Conservation (phyloP, 2,797 vertebrate genomes). For the Lagocephalus sceleratus region DNA sequence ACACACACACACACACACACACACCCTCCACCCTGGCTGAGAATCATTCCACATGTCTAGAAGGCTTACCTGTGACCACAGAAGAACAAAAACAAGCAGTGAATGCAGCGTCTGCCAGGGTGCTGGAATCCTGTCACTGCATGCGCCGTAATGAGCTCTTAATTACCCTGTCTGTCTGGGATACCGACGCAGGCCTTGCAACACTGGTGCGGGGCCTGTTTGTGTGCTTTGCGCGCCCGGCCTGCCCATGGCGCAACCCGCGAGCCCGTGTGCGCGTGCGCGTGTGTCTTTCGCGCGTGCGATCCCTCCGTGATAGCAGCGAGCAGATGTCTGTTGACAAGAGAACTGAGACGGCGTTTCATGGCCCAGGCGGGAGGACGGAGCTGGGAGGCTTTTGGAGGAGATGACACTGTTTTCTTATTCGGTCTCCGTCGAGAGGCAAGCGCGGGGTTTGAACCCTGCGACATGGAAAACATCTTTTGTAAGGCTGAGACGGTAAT, state of each 20-base stretch:
- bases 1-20: constrained; percentile 28
- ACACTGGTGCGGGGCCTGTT: constrained; percentile 49
- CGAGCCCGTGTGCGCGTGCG: constrained; percentile 10
- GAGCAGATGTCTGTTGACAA: constrained; percentile 62
- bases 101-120: constrained; percentile 62
- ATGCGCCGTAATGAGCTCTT: constrained; percentile 77
- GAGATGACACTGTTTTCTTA: constrained; percentile 57
- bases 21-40: constrained; percentile 45
- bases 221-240: constrained; percentile 35
- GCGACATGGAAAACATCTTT: constrained; percentile 67
- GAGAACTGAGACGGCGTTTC: constrained; percentile 66
- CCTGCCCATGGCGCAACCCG: constrained; percentile 44
- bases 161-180: constrained; percentile 78
- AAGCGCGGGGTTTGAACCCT: constrained; percentile 25
- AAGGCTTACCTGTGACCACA: constrained; percentile 74
- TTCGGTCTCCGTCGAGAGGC: constrained; percentile 34
- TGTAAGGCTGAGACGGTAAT: constrained; percentile 64
- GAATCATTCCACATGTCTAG: constrained; percentile 75
- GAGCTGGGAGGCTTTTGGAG: constrained; percentile 62
- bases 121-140: constrained; percentile 74
- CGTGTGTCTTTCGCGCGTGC: constrained; percentile 18
- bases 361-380: constrained; percentile 60
- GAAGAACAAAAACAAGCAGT: constrained; percentile 72
- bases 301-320: constrained; percentile 33
- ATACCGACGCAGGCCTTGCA: constrained; percentile 56